Evolutionary conservation across 1,140 invertebrate species (phyloP).

Genomic region (Berghia stephanieae): DNA sequence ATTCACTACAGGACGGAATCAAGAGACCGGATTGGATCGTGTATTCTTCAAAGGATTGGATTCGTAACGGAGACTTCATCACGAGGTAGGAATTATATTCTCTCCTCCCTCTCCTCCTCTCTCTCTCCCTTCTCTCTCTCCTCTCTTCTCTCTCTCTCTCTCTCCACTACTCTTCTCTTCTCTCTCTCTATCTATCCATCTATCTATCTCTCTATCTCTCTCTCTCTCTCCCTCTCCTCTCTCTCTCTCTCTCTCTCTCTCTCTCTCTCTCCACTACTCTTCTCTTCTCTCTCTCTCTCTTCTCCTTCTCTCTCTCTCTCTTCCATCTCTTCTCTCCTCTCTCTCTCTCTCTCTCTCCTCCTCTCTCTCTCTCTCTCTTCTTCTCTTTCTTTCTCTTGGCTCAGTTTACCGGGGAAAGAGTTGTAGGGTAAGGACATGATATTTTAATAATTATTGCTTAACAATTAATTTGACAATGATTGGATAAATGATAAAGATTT

Average conservation of each 20-base stretch:
- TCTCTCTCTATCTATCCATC: too few relatives aligned
- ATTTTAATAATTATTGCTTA: too few relatives aligned
- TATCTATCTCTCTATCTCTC: background rate
- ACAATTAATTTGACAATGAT: too few relatives aligned
- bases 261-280: background rate
- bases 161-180: background rate
- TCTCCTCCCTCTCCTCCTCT: background rate
- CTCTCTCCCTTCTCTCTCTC: slow-evolving; percentile 8
- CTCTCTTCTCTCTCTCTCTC: background rate
- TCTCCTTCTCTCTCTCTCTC: background rate
- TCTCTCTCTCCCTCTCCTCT: background rate
- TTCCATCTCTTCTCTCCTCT: background rate
- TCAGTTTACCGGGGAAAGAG: too few relatives aligned
- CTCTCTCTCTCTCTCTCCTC: slow-evolving; percentile 15
- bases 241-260: background rate
- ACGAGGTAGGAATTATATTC: background rate
- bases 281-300: too few relatives aligned
- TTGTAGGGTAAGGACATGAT: too few relatives aligned
- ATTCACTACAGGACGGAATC: too few relatives aligned
- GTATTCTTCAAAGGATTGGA: background rate
- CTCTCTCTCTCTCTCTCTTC: slow-evolving; percentile 17
- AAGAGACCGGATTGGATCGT: background rate
- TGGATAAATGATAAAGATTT: too few relatives aligned
- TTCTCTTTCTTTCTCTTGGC: slow-evolving; percentile 7
- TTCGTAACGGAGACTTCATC: background rate